phyloP scores from a whole-genome alignment of 2,113 vertebrate genomes.

The Tyto alba region DNA sequence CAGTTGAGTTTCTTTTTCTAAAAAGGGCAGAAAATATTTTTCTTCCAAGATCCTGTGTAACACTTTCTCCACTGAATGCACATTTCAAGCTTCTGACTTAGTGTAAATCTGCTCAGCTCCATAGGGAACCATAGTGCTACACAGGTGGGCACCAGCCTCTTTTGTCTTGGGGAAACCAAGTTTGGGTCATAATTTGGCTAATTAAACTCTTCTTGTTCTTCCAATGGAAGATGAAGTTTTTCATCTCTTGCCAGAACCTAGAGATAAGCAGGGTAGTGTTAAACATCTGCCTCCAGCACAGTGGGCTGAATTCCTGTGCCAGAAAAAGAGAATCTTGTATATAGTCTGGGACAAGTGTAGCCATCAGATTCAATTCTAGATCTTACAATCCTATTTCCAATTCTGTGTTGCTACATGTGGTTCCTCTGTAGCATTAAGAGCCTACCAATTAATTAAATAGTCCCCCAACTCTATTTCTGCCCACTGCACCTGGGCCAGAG shows the following conservation, averaged over 20 bases:
- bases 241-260: not conserved
- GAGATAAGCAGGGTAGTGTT: not conserved
- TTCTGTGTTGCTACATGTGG: not conserved
- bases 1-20: not conserved
- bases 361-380: not conserved
- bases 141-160: not conserved
- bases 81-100: not conserved
- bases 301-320: not conserved
- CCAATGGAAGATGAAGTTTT: not conserved
- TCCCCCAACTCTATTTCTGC: not conserved
- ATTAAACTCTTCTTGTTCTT: not conserved
- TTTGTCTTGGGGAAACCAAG: not conserved
- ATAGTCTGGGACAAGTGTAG: not conserved
- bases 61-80: not conserved
- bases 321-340: not conserved
- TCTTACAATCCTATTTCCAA: not conserved
- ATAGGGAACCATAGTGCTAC: fast-evolving
- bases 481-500: not conserved
- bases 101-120: not conserved
- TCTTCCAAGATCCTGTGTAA: not conserved
- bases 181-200: not conserved
- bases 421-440: not conserved
- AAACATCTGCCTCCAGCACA: not conserved
- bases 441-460: not conserved
- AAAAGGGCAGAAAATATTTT: not conserved